Conservation (phyloP, 2,888 invertebrate species). For the Drosophila kanekoi region DNA sequence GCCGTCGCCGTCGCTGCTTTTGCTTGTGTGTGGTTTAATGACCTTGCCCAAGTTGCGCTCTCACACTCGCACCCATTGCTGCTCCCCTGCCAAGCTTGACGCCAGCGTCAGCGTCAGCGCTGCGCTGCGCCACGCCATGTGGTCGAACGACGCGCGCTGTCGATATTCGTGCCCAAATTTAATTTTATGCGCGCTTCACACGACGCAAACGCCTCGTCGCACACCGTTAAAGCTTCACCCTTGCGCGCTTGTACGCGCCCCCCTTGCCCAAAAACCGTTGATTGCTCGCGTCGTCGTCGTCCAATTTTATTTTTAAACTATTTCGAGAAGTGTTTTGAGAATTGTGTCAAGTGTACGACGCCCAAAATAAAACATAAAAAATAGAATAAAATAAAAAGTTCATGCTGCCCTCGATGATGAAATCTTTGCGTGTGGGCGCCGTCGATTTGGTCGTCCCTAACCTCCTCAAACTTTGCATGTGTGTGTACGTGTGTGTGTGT, state of each 20-base stretch:
- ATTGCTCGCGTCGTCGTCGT: conserved; percentile 60
- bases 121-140: conserved; percentile 11
- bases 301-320: conserved; percentile 69
- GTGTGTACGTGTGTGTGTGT: not conserved
- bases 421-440: conserved; percentile 56
- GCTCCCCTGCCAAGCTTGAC: conserved; percentile 69
- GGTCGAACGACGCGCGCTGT: conserved; percentile 29
- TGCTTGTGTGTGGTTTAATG: conserved; percentile 75
- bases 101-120: conserved; percentile 27
- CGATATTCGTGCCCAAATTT: conserved; percentile 74
- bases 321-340: conserved; percentile 58
- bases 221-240: conserved; percentile 12
- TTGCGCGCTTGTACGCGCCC: not conserved
- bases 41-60: conserved; percentile 77
- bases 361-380: conserved; percentile 46
- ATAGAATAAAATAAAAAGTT: conserved; percentile 21
- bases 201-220: conserved; percentile 28
- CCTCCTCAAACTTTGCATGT: conserved; percentile 24
- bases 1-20: conserved; percentile 29
- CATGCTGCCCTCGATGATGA: conserved; percentile 38
- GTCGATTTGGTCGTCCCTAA: conserved; percentile 29
- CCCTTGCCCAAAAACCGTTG: conserved; percentile 34
- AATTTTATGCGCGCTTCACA: conserved; percentile 75
- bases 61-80: conserved; percentile 16
- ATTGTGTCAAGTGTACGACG: conserved; percentile 78